Base-by-base conservation (phyloP, 2,888 invertebrate species). In the Apamea monoglypha region DNA sequence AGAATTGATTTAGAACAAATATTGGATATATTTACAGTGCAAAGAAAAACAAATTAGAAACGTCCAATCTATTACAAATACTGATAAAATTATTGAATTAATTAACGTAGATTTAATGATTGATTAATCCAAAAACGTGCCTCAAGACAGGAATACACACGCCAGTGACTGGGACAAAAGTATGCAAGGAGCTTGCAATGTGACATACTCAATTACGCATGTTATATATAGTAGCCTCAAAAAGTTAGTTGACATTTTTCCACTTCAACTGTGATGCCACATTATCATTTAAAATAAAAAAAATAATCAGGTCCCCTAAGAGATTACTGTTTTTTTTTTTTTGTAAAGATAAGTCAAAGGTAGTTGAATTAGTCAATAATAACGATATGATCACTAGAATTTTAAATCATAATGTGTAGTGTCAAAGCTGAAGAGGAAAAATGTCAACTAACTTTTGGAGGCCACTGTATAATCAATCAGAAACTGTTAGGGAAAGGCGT, bases 61-160 rank as follows among this genome's bases (percentile, higher is more conserved):
- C 76, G 53, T 74, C 50, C 10, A 76, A 81, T 74, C 47, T 44
- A 63, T 72, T 71, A 64, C 12, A 72, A 71, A 77, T 70, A 80
- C 69, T 80, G 87, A 86, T 72, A 82, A 80, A 84, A 80, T 80
- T 69, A 84, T 69, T 80, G 64, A 69, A 84, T 80, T 44, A 36
- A 63, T 72, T 72, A 78, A 79, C 50, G 44, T 69, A 44, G 73
- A 69, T 56, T 44, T 66, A 76, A 69, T 74, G 5, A 73, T 74
- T 76, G 70, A 80, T 76, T 47, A 74, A 72, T 76, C 25, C 50
- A 75, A 81, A 80, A 40, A 70, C 67, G 47, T 63, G 47, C 40
- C 64, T n/a, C 21, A 80, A 36, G 10, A 53, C 29, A 67, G 40
- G 53, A 44, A 63, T 32, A 63, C 53, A 56, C 25, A 21, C 32